Evolutionary conservation across 2,113 vertebrate genomes (phyloP).

Genomic region (Puma concolor): DNA sequence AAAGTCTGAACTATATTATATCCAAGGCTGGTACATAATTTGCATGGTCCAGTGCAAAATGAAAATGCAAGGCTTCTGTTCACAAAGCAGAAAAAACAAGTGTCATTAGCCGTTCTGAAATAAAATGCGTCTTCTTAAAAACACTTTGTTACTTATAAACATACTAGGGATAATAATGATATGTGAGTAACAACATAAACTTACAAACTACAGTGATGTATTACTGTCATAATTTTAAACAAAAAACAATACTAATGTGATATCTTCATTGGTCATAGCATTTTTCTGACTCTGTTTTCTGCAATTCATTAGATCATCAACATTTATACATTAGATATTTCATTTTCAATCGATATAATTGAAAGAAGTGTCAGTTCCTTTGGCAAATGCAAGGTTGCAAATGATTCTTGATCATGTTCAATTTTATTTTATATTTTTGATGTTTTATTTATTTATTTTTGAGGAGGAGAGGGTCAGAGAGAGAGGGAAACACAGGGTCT

Average conservation of each 20-base stretch:
- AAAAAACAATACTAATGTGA: not conserved
- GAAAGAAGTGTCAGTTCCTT: not conserved
- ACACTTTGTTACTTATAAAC: constrained; percentile 3
- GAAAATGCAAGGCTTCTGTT: constrained; percentile 6
- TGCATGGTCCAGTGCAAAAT: constrained; percentile 20
- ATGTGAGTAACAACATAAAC: not conserved
- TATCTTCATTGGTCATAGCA: not conserved
- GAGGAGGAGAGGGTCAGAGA: no score
- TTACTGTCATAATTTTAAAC: not conserved
- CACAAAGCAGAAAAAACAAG: not conserved
- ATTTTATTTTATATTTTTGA: not conserved
- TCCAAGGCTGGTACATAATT: not conserved
- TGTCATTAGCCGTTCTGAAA: not conserved
- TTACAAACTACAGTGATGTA: not conserved
- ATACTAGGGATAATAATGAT: not conserved
- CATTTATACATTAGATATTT: constrained; percentile 1
- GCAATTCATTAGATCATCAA: not conserved
- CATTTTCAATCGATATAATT: not conserved
- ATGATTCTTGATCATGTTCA: not conserved
- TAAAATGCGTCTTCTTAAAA: not conserved
- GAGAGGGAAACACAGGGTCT: no score
- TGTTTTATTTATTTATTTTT: no score
- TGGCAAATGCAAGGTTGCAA: not conserved
- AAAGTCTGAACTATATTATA: constrained; percentile 8
- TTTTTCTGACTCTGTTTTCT: not conserved